Evolutionary conservation across 2,797 vertebrate species (phyloP).

Genomic region (Clarias laeviceps): DNA sequence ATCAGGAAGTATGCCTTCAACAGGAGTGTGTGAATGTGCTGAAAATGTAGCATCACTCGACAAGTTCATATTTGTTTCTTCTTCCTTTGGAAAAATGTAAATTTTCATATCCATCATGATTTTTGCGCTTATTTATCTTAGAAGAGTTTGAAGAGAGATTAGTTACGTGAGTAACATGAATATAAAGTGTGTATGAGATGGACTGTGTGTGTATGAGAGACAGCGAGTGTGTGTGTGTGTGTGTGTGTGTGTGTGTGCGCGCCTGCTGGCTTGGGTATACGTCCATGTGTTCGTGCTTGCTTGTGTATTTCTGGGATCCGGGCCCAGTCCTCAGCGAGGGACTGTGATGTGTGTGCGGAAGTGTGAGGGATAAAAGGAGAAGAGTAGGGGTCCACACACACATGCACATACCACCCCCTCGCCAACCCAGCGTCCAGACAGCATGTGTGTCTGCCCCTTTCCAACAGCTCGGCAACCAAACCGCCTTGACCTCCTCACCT

Average conservation of each 20-base stretch:
- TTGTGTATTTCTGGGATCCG: slow-evolving; percentile 41
- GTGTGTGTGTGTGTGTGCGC: slow-evolving; percentile 4
- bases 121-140: slow-evolving; percentile 35
- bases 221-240: neutral
- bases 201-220: neutral
- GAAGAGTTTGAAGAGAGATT: slow-evolving; percentile 30
- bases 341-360: slow-evolving; percentile 45
- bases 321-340: slow-evolving; percentile 50
- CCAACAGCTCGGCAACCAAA: slow-evolving; percentile 79
- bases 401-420: slow-evolving; percentile 24
- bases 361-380: slow-evolving; percentile 53
- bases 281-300: slow-evolving; percentile 42
- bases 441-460: slow-evolving; percentile 73
- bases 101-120: slow-evolving; percentile 47
- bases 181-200: slow-evolving; percentile 34
- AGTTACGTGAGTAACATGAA: slow-evolving; percentile 25
- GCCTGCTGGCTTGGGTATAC: slow-evolving; percentile 53
- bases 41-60: slow-evolving; percentile 48
- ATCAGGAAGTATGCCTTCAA: slow-evolving; percentile 26
- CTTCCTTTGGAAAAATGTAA: slow-evolving; percentile 48
- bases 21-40: slow-evolving; percentile 25
- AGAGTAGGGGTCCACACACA: slow-evolving; percentile 35
- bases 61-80: slow-evolving; percentile 54
- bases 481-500: slow-evolving; percentile 86
- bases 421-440: slow-evolving; percentile 64